A percentile compares a stretch with the other conserved stretches of the same genome.
Conservation (phyloP, 2,113 vertebrate genomes). For the Myotis lucifugus region DNA sequence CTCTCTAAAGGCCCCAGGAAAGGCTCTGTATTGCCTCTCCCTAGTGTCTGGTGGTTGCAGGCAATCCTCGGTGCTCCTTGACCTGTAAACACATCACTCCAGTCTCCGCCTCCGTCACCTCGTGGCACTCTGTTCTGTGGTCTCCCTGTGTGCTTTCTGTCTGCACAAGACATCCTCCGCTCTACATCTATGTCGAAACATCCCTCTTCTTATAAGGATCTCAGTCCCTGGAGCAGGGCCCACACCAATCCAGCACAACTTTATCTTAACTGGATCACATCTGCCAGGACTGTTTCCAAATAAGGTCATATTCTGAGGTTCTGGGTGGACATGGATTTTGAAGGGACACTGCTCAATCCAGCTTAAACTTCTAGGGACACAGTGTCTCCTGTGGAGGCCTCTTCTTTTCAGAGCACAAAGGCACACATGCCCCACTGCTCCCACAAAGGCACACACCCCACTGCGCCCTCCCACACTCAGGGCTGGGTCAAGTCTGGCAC, state of each 20-base stretch:
- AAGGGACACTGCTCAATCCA: neutral
- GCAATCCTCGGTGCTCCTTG: neutral
- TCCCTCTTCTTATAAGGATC: neutral
- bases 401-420: neutral
- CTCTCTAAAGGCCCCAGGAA: neutral
- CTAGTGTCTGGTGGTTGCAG: neutral
- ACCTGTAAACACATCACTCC: neutral
- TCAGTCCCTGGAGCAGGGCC: neutral
- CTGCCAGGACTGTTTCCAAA: conserved; percentile 5
- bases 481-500: too few relatives aligned
- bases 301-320: neutral
- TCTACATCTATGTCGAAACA: neutral
- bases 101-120: neutral
- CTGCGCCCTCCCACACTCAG: neutral
- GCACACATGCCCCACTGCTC: neutral
- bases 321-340: neutral
- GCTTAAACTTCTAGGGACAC: neutral
- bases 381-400: neutral
- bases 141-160: neutral
- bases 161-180: neutral
- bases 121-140: neutral
- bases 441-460: neutral
- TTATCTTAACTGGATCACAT: neutral
- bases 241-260: neutral
- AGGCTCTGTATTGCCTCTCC: neutral